phyloP scores from a whole-genome alignment of 2,888 invertebrate species.

The Euclidia mi region DNA sequence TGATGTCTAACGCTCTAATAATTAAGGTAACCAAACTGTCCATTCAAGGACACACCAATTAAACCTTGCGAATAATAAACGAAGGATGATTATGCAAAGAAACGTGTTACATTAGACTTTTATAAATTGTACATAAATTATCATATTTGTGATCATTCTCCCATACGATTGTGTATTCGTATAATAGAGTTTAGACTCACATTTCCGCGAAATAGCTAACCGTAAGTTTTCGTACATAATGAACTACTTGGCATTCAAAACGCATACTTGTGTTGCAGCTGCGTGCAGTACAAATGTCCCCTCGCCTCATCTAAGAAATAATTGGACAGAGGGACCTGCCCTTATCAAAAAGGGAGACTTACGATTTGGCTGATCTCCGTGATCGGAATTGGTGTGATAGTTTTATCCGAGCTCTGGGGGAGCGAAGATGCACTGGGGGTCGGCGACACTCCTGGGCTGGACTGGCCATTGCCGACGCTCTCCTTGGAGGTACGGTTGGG shows the following conservation, averaged over 20 bases:
- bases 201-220: constrained; percentile 61
- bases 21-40: constrained; percentile 34
- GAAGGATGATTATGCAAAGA: constrained; percentile 17
- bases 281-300: constrained; percentile 48
- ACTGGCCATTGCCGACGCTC: constrained; percentile 90
- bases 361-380: constrained; percentile 93
- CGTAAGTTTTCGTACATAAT: constrained; percentile 66
- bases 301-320: constrained; percentile 37
- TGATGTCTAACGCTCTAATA: constrained; percentile 29
- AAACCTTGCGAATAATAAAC: constrained; percentile 30
- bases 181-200: constrained; percentile 47
- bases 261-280: constrained; percentile 59
- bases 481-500: constrained; percentile 95
- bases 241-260: constrained; percentile 69
- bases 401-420: constrained; percentile 90
- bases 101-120: constrained; percentile 7
- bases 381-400: constrained; percentile 90
- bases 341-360: constrained; percentile 75
- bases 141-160: constrained; percentile 12
- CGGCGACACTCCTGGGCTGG: constrained; percentile 90
- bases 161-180: constrained; percentile 51
- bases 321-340: constrained; percentile 27
- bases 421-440: constrained; percentile 90
- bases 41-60: constrained; percentile 41
- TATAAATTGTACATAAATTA: constrained; percentile 12